phyloP scores from a whole-genome alignment of 2,888 invertebrate species.

The Heliconius hortense region DNA sequence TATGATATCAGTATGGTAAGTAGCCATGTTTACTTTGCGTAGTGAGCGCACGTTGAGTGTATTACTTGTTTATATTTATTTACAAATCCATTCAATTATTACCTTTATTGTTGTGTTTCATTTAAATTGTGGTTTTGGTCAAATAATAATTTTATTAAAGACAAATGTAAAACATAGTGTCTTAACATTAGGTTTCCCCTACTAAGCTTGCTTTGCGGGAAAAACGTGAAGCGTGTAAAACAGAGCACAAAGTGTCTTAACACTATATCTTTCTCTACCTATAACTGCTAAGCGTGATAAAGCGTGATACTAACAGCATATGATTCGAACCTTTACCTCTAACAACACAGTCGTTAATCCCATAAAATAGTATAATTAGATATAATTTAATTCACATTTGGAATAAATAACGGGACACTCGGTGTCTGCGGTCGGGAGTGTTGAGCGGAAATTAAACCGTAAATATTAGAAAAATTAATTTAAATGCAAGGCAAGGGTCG shows the following conservation, averaged over 20 bases:
- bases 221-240: too few relatives aligned
- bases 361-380: constrained; percentile 33
- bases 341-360: background rate
- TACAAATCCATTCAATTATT: constrained; percentile 15
- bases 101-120: background rate
- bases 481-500: constrained; percentile 24
- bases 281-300: background rate
- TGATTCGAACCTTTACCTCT: background rate
- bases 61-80: background rate
- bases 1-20: background rate
- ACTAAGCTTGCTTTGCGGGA: background rate
- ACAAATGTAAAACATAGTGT: background rate
- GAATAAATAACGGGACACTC: constrained; percentile 34
- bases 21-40: background rate
- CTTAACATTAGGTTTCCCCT: background rate
- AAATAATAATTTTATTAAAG: background rate
- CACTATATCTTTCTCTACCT: background rate
- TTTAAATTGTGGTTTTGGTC: background rate
- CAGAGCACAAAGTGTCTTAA: background rate
- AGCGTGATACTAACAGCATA: background rate
- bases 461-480: constrained; percentile 41
- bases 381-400: constrained; percentile 36
- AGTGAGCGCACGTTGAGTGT: background rate
- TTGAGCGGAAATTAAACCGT: constrained; percentile 39
- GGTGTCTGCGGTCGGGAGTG: constrained; percentile 37